These are phyloP conservation scores for Charanyca ferruginea DNA, from an alignment of 2,888 invertebrate species.

Conservation along the genomic window DNA sequence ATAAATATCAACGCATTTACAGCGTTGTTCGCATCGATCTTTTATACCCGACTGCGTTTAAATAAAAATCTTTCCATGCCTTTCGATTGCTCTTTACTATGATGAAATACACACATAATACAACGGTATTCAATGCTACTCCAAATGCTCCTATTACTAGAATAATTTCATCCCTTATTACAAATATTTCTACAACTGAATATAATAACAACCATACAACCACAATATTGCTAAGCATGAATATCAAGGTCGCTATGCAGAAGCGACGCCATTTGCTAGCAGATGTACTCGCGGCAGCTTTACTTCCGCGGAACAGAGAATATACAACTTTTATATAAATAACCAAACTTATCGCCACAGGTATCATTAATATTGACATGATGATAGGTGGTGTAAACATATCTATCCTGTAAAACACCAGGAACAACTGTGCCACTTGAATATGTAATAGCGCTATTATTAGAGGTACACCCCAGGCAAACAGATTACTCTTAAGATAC, in stretches of 20 bases:
- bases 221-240: not conserved
- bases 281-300: not conserved
- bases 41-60: too few relatives aligned
- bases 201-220: too few relatives aligned
- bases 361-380: not conserved
- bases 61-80: too few relatives aligned
- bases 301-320: not conserved
- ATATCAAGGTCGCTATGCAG: slow-evolving; percentile 2
- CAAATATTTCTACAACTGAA: too few relatives aligned
- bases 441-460: not conserved
- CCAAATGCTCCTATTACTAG: too few relatives aligned
- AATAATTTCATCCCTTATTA: too few relatives aligned
- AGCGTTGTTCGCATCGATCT: too few relatives aligned
- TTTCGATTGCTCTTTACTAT: too few relatives aligned
- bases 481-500: slow-evolving; percentile 24
- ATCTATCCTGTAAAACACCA: too few relatives aligned
- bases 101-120: too few relatives aligned
- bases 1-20: too few relatives aligned
- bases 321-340: not conserved
- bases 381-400: not conserved
- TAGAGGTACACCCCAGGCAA: slow-evolving; percentile 37
- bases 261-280: slow-evolving; percentile 10
- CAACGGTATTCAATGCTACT: too few relatives aligned
- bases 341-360: not conserved
- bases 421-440: not conserved